phyloP scores from a whole-genome alignment of 2,797 vertebrate genomes.

The Takifugu ocellatus region DNA sequence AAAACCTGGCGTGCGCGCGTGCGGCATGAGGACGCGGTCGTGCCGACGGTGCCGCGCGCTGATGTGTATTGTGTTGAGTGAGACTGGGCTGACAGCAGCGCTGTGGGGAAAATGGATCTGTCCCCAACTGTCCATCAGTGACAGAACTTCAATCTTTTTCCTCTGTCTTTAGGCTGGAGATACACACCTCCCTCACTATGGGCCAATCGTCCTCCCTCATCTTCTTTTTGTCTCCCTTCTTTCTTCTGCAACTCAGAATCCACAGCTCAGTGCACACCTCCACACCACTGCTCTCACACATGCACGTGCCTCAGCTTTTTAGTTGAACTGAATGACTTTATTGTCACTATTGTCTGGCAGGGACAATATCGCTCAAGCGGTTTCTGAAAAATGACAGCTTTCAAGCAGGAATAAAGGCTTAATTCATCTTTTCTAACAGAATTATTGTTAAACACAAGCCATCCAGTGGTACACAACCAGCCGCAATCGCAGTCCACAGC shows the following conservation, averaged over 20 bases:
- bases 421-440: slow-evolving; percentile 7
- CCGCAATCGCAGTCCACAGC: background rate
- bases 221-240: slow-evolving; percentile 16
- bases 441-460: slow-evolving; percentile 32
- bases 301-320: slow-evolving; percentile 33
- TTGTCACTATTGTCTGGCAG: slow-evolving; percentile 56
- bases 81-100: slow-evolving; percentile 43
- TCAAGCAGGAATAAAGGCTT: slow-evolving; percentile 23
- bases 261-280: slow-evolving; percentile 40
- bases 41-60: slow-evolving; percentile 15
- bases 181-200: slow-evolving; percentile 20
- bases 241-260: slow-evolving; percentile 25
- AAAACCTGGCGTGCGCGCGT: slow-evolving; percentile 52
- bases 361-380: slow-evolving; percentile 39
- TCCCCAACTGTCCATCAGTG: slow-evolving; percentile 58
- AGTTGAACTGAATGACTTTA: slow-evolving; percentile 50
- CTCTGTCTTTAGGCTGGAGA: slow-evolving; percentile 21
- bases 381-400: slow-evolving; percentile 47
- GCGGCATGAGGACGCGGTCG: slow-evolving; percentile 32
- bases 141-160: slow-evolving; percentile 22
- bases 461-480: slow-evolving; percentile 4
- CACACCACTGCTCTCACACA: slow-evolving; percentile 50
- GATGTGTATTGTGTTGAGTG: slow-evolving; percentile 55
- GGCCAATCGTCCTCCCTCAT: slow-evolving; percentile 13
- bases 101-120: slow-evolving; percentile 53